phyloP scores from a whole-genome alignment of 2,888 invertebrate genomes.

The Acanthosepion lycidas region DNA sequence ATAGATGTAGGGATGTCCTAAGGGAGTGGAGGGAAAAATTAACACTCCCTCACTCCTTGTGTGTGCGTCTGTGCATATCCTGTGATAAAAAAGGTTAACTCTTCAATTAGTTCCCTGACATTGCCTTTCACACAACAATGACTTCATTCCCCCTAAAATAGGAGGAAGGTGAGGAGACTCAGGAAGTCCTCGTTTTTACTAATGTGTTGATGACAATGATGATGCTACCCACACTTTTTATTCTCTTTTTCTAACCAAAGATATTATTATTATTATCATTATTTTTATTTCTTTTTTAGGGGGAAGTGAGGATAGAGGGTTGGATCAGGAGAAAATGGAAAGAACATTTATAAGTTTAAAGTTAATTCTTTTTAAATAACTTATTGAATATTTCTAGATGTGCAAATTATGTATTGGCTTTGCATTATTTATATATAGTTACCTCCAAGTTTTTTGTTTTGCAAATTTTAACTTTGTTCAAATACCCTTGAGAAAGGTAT shows the following conservation, averaged over 20 bases:
- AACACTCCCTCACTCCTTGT: neutral
- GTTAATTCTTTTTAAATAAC: no score
- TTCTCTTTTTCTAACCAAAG: neutral
- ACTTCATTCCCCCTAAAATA: neutral
- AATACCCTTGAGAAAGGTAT: no score
- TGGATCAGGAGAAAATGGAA: no score
- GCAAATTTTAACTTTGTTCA: no score
- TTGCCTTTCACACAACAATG: constrained; percentile 33
- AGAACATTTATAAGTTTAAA: no score
- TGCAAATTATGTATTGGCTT: no score
- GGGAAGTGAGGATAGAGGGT: no score
- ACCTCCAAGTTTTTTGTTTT: no score
- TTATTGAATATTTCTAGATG: no score
- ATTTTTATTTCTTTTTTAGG: neutral
- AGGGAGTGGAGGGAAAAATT: neutral
- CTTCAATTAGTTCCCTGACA: constrained; percentile 21
- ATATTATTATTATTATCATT: neutral
- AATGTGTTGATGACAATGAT: neutral
- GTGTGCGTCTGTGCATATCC: constrained; percentile 21
- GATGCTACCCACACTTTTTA: neutral
- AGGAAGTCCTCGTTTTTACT: neutral
- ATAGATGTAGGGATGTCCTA: neutral
- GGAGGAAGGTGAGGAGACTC: neutral
- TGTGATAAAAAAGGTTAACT: constrained; percentile 14
- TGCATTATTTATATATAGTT: no score